A percentile compares a stretch with the other conserved stretches of the same genome.
phyloP scores from a whole-genome alignment of 2,797 vertebrate species.

The Micrastur ruficollis region DNA sequence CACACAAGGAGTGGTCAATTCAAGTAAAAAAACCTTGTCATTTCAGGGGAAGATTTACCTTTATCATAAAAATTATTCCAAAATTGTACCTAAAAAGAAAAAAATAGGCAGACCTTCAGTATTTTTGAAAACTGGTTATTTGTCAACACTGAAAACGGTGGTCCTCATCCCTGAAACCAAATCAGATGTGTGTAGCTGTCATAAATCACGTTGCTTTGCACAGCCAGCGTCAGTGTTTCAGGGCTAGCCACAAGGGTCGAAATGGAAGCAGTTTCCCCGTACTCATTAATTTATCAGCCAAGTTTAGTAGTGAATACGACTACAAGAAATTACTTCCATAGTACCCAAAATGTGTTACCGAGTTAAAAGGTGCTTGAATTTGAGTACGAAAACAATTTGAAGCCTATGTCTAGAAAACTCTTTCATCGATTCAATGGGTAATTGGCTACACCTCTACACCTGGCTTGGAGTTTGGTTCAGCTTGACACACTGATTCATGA shows the following conservation, averaged over 20 bases:
- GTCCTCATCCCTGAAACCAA: background rate
- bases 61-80: background rate
- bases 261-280: background rate
- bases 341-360: background rate
- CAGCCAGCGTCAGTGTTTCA: background rate
- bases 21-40: background rate
- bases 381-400: background rate
- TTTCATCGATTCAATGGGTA: background rate
- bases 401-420: background rate
- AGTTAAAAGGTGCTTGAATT: background rate
- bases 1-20: background rate
- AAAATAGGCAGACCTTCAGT: background rate
- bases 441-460: background rate
- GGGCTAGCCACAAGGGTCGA: background rate
- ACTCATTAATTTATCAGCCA: background rate
- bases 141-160: background rate
- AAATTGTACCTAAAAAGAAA: background rate
- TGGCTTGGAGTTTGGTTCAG: background rate
- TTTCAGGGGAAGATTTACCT: background rate
- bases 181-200: background rate
- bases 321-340: background rate
- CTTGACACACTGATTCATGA: fast-evolving
- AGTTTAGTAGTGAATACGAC: background rate
- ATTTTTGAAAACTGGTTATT: background rate
- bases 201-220: background rate